Conservation (phyloP, 2,113 vertebrate species). For the Acanthochromis polyacanthus region DNA sequence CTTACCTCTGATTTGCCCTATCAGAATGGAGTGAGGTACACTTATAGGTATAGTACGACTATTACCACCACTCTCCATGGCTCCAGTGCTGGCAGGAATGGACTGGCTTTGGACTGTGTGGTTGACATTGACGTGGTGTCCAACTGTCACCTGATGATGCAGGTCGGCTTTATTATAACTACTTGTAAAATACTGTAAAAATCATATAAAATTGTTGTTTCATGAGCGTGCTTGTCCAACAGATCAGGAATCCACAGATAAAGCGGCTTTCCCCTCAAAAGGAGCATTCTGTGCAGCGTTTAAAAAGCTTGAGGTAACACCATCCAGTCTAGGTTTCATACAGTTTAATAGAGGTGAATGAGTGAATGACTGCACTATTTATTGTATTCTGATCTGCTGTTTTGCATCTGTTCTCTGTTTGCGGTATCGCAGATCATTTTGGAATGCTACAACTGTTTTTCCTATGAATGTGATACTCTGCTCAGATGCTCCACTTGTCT, state of each 20-base stretch:
- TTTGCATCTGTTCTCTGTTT: neutral
- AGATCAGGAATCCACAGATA: slow-evolving; percentile 87
- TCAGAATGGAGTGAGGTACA: slow-evolving; percentile 82
- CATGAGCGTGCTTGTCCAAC: slow-evolving; percentile 37
- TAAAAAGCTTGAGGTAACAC: slow-evolving; percentile 85
- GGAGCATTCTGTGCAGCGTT: slow-evolving; percentile 82
- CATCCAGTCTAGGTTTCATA: neutral
- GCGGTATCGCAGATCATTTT: slow-evolving; percentile 24
- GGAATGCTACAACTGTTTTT: slow-evolving; percentile 68
- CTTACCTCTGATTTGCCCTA: slow-evolving; percentile 59
- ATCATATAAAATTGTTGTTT: neutral
- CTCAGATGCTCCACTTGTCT: slow-evolving; percentile 54
- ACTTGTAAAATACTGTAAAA: neutral
- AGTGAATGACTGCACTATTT: neutral
- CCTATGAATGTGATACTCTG: slow-evolving; percentile 74
- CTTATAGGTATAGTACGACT: slow-evolving; percentile 85
- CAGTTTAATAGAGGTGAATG: neutral
- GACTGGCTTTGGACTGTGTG: slow-evolving; percentile 86
- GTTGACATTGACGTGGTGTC: slow-evolving; percentile 85
- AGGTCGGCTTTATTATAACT: slow-evolving; percentile 76
- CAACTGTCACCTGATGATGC: slow-evolving; percentile 86
- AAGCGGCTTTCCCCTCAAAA: slow-evolving; percentile 83
- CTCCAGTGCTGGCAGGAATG: slow-evolving; percentile 74
- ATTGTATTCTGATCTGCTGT: neutral
- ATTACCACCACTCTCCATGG: slow-evolving; percentile 83